A percentile compares a stretch with the other conserved stretches of the same genome.
phyloP scores from a whole-genome alignment of 92 coral and sea anemone species.

The Umimayanthus chanpuru region DNA sequence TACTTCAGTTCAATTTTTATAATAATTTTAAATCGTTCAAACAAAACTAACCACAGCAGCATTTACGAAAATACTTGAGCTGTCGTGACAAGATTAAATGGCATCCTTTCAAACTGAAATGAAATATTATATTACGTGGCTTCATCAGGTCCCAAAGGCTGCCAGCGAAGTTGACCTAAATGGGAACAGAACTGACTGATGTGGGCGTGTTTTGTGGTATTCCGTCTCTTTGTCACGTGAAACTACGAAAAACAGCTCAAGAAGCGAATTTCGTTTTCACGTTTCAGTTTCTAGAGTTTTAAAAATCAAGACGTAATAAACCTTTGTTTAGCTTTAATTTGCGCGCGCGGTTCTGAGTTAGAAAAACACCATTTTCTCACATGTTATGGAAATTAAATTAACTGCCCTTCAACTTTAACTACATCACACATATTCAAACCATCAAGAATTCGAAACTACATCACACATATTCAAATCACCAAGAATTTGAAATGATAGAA shows the following conservation, averaged over 20 bases:
- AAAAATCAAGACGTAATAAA: no score
- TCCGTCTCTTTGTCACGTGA: not conserved
- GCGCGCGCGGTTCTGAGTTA: no score
- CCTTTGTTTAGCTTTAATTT: not conserved
- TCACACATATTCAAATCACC: not conserved
- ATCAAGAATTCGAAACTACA: no score
- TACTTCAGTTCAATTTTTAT: not conserved
- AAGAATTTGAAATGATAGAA: no score
- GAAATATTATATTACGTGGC: slow-evolving; percentile 1
- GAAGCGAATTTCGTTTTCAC: not conserved
- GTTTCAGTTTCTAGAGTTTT: not conserved
- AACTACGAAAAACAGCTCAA: not conserved
- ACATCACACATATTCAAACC: not conserved
- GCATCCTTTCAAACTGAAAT: not conserved
- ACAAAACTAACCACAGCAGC: not conserved
- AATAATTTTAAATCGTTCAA: not conserved
- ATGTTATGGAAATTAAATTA: not conserved
- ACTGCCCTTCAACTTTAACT: not conserved
- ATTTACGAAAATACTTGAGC: not conserved
- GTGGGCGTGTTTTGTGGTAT: not conserved
- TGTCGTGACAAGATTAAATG: not conserved
- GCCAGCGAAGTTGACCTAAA: not conserved
- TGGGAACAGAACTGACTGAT: not conserved
- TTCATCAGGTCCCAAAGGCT: not conserved
- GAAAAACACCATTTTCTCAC: not conserved